Conservation (phyloP, 2,888 invertebrate genomes). For the Campopleginae sp. region DNA sequence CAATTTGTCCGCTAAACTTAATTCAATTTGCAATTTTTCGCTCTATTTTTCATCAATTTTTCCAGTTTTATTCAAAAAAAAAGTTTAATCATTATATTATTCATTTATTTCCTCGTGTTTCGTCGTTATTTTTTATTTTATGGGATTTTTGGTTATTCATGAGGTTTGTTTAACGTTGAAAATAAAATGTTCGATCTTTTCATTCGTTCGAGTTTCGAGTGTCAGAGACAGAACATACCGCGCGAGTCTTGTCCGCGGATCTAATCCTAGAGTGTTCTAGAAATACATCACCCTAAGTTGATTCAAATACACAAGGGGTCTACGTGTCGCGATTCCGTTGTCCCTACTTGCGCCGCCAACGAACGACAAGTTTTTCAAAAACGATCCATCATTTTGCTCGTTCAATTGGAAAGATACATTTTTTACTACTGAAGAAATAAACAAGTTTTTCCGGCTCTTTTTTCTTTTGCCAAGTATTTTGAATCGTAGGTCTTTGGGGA, state of each 20-base stretch:
- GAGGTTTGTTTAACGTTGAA: background rate
- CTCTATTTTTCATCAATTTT: too few species aligned
- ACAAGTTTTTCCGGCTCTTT: background rate
- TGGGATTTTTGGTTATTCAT: background rate
- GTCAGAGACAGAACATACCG: conserved; percentile 76
- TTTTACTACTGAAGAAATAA: too few species aligned
- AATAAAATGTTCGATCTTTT: conserved; percentile 38
- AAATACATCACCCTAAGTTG: conserved; percentile 79
- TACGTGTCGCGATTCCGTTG: conserved; percentile 60
- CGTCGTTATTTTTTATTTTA: background rate
- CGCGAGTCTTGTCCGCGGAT: conserved; percentile 75
- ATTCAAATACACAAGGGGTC: conserved; percentile 80
- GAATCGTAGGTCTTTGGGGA: background rate
- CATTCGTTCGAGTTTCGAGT: conserved; percentile 47
- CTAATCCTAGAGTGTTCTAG: conserved; percentile 80
- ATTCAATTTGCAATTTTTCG: background rate
- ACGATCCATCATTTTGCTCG: conserved; percentile 45
- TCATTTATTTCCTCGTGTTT: too few species aligned
- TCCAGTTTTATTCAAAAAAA: too few species aligned
- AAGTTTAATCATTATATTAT: too few species aligned
- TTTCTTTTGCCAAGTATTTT: background rate
- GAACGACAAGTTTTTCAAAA: conserved; percentile 45
- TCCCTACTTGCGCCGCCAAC: conserved; percentile 40
- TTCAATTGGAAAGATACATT: background rate
- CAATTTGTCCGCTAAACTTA: background rate